phyloP scores from a whole-genome alignment of 2,888 invertebrate species.

The Sabellastarte sp. region DNA sequence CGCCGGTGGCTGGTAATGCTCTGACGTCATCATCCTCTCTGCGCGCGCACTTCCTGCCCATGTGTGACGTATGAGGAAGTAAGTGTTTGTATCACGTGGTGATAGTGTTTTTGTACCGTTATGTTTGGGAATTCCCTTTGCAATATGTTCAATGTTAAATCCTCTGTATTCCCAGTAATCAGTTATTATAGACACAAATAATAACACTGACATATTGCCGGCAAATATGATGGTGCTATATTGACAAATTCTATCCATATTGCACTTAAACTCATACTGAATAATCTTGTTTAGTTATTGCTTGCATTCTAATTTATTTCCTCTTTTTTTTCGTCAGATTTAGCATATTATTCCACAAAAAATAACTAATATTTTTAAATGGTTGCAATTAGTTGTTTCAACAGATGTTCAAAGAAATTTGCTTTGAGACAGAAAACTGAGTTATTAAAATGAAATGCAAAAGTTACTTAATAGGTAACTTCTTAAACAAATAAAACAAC shows the following conservation, averaged over 20 bases:
- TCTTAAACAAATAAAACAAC: no score
- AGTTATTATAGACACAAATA: conserved; percentile 43
- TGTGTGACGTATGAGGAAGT: conserved; percentile 30
- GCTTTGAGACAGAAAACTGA: no score
- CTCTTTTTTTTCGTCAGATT: no score
- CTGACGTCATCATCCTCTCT: background rate
- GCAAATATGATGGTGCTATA: conserved; percentile 46
- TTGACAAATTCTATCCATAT: conserved; percentile 37
- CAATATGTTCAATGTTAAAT: conserved; percentile 24
- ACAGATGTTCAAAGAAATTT: no score
- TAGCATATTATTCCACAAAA: no score
- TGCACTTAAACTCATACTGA: no score
- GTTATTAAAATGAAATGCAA: no score
- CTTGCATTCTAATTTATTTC: no score
- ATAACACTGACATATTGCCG: conserved; percentile 42
- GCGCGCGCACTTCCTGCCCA: conserved; percentile 7
- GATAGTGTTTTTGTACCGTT: background rate
- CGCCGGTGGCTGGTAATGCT: conserved; percentile 19
- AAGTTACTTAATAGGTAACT: no score
- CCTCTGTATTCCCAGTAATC: conserved; percentile 49
- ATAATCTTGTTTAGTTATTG: no score
- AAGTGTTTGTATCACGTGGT: conserved; percentile 38
- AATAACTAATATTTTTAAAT: no score
- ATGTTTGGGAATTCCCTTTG: background rate
- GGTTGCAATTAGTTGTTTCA: no score